Percentiles rank a stretch among this genome's conserved stretches.
These are phyloP conservation scores for Apotomis capreana DNA, from an alignment of 2,888 invertebrate species.

Conservation along the genomic window DNA sequence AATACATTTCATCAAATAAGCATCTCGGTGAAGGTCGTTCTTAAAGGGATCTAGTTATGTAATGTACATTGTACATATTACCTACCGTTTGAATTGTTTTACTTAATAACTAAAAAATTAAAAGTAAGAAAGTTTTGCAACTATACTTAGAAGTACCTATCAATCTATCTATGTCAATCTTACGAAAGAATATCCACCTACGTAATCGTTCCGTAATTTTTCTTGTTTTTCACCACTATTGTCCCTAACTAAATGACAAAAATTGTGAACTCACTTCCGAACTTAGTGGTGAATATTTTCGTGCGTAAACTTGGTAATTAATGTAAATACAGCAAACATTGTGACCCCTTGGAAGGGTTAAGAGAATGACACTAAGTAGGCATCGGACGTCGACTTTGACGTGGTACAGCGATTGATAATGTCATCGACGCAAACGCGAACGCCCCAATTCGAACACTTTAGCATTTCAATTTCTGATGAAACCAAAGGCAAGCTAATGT, in stretches of 20 bases:
- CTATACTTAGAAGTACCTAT: no score
- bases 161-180: no score
- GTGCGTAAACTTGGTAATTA: conserved; percentile 36
- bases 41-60: no score
- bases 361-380: conserved; percentile 27
- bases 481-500: no score
- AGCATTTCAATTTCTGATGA: background rate
- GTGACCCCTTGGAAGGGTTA: conserved; percentile 31
- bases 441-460: background rate
- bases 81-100: no score
- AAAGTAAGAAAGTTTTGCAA: no score
- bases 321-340: conserved; percentile 37
- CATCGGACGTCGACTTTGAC: conserved; percentile 19
- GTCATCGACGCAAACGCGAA: background rate
- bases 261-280: conserved; percentile 5
- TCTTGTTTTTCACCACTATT: background rate
- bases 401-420: conserved; percentile 1
- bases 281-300: conserved; percentile 22
- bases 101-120: no score
- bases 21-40: no score
- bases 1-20: no score
- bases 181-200: no score
- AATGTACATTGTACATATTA: no score
- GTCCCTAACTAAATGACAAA: background rate
- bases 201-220: no score